Conservation (phyloP, 1,140 invertebrate genomes). For the Apis laboriosa region DNA sequence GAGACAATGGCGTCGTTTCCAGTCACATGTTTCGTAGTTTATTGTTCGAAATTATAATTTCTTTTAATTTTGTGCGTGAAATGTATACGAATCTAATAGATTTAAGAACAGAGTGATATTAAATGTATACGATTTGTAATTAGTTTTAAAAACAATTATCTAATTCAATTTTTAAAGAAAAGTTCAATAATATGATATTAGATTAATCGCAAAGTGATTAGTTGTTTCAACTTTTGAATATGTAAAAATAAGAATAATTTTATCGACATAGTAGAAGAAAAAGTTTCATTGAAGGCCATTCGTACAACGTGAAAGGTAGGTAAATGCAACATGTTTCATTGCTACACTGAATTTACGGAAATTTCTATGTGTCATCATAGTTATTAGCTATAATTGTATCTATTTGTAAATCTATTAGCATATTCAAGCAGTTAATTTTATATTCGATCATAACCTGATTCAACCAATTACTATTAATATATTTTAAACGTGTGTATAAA, state of each 20-base stretch:
- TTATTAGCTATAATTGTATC: neutral
- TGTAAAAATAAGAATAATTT: neutral
- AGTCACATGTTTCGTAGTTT: neutral
- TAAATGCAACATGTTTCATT: constrained; percentile 7
- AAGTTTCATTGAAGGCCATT: constrained; percentile 10
- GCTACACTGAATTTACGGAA: constrained; percentile 40
- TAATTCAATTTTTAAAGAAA: no score
- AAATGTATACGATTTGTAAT: neutral
- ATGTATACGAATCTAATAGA: neutral
- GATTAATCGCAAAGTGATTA: neutral
- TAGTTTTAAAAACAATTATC: neutral
- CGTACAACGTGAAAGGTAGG: constrained; percentile 4
- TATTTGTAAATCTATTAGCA: constrained; percentile 24
- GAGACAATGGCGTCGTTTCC: neutral
- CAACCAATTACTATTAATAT: neutral
- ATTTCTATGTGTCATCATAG: constrained; percentile 51
- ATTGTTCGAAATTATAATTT: neutral
- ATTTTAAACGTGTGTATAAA: neutral
- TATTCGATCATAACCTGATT: neutral
- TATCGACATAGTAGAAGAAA: constrained; percentile 1
- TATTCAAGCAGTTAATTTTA: neutral
- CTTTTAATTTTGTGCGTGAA: neutral
- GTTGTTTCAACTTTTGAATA: neutral
- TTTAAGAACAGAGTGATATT: neutral
- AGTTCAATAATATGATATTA: neutral